phyloP scores from a whole-genome alignment of 2,888 invertebrate species.

The Agrotis clavis region DNA sequence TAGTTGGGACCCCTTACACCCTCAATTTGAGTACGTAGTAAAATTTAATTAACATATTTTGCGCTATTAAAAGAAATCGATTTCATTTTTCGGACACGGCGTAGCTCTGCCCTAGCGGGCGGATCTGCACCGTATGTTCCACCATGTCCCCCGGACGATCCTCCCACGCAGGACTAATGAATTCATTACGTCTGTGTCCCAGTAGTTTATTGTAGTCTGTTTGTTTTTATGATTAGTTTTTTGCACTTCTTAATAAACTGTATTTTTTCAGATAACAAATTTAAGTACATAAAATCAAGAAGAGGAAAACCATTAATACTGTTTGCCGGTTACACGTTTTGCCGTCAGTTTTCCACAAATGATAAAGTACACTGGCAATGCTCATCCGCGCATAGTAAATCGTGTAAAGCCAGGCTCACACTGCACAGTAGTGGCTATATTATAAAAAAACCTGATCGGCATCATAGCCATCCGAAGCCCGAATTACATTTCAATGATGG shows the following conservation, averaged over 20 bases:
- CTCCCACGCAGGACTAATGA: too few relatives aligned
- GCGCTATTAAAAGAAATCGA: too few relatives aligned
- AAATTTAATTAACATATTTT: too few relatives aligned
- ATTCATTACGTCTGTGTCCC: too few relatives aligned
- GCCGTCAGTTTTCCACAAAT: neutral
- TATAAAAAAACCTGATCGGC: neutral
- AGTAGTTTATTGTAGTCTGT: too few relatives aligned
- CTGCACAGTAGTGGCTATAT: slow-evolving; percentile 4
- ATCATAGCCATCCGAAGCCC: slow-evolving; percentile 24
- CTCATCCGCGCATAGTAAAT: slow-evolving; percentile 18
- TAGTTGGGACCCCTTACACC: too few relatives aligned
- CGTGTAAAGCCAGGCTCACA: slow-evolving; percentile 14
- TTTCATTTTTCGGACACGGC: too few relatives aligned
- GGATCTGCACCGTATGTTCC: too few relatives aligned
- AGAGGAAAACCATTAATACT: slow-evolving; percentile 3
- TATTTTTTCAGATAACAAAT: slow-evolving; percentile 15
- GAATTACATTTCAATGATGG: neutral
- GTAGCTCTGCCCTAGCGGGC: too few relatives aligned
- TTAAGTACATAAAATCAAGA: slow-evolving; percentile 24
- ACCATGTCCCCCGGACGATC: too few relatives aligned
- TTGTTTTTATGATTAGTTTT: too few relatives aligned
- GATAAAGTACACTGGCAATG: slow-evolving; percentile 22
- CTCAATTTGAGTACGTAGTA: too few relatives aligned
- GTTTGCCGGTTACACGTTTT: slow-evolving; percentile 6
- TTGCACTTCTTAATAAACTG: neutral